Evolutionary conservation across 64 coral and sea anemone genomes (phyloP), one percentile per base, ranked within the genome.

Genomic region (Stichodactyla mertensii): DNA sequence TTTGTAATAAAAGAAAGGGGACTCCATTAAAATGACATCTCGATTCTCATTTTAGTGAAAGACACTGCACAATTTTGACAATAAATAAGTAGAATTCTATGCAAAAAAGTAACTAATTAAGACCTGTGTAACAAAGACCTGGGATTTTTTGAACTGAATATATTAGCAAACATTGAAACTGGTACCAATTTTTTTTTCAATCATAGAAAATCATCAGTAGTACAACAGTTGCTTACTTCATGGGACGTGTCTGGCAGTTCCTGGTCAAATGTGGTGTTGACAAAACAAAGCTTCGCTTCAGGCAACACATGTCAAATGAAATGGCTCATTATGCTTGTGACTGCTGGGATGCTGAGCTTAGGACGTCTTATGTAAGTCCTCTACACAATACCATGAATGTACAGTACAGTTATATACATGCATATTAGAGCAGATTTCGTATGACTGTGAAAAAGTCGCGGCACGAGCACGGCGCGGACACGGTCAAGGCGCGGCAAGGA

Each of bases 291-390:
- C 78, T 99, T 10, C 90, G 93, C 55, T 99, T 99, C 22, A 86
- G 97, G 52, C 97, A 99, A 59, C 97, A 99, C 86, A 95, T 99
- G 90, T 95, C 92, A 22, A 99, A 99, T 78, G 97, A 99, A 55
- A 99, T 99, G 97, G 97, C 97, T 10, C 97, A 99, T 82, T 99
- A 99, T 54, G 97, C 97, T 14, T 99, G 97, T 82, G 97, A 99
- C 57, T 99, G 97, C 52, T 99, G 97, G 97, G 97, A 99, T 71
- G 93, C 93, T 20, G 97, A 99, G 82, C 88, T 99, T 27, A 92
- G 89, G 23, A 99, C 93, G 55, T 99, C 97, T 20, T 99, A 95
- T 87, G 97, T 99, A 84, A 99, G 97, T 94, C 51, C 20, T 80
- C 16, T 71, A 7, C 51, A 55, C 78, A 71, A 11, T 11, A 58